Conservation (phyloP, 2,888 invertebrate species). For the Tipula lateralis region DNA sequence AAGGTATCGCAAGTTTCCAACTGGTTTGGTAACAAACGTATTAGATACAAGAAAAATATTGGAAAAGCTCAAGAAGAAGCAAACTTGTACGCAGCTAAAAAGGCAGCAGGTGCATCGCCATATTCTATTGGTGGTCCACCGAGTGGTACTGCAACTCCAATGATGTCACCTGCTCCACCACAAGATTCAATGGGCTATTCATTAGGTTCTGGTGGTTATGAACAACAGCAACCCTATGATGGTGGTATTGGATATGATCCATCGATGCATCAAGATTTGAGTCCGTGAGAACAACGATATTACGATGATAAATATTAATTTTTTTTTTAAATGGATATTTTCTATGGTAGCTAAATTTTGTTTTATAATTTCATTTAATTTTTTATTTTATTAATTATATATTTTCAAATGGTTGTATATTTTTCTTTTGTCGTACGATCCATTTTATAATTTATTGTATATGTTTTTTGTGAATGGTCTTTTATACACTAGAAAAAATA, state of each 20-base stretch:
- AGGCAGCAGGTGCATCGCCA: constrained; percentile 87
- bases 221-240: constrained; percentile 82
- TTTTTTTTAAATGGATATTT: background rate
- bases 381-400: background rate
- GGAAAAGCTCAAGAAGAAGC: constrained; percentile 99
- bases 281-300: constrained; percentile 52
- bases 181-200: constrained; percentile 92
- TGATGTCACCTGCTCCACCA: constrained; percentile 91
- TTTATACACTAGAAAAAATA: background rate
- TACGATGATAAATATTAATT: constrained; percentile 29
- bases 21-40: constrained; percentile 99
- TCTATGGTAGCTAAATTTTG: constrained; percentile 7
- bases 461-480: background rate
- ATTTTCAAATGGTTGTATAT: background rate
- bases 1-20: constrained; percentile 79
- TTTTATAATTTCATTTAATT: background rate
- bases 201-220: constrained; percentile 87
- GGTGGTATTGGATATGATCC: constrained; percentile 89
- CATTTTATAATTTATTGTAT: background rate
- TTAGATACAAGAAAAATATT: constrained; percentile 99
- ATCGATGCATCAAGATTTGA: constrained; percentile 78
- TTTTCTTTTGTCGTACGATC: background rate
- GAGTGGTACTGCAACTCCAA: constrained; percentile 85
- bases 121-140: constrained; percentile 85
- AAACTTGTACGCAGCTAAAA: constrained; percentile 97